A percentile compares a stretch with the other conserved stretches of the same genome.
Conservation (phyloP, 2,888 invertebrate species). For the Torymus texanus region DNA sequence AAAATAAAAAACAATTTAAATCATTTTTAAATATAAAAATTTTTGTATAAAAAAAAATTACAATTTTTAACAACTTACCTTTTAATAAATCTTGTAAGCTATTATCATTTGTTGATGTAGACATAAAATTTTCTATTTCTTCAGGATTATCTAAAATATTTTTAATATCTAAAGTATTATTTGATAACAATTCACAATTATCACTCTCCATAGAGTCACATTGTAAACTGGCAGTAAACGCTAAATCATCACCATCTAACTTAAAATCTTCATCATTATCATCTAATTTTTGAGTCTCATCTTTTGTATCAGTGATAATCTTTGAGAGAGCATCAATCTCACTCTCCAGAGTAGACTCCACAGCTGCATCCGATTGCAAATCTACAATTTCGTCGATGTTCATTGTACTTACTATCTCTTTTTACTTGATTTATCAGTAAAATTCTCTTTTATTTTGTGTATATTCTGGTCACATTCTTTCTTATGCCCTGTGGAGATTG, state of each 20-base stretch:
- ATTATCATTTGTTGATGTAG: conserved; percentile 11
- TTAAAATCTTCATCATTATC: conserved; percentile 55
- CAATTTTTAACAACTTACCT: conserved; percentile 16
- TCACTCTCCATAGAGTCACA: conserved; percentile 35
- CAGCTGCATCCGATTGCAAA: conserved; percentile 57
- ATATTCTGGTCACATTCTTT: conserved; percentile 17
- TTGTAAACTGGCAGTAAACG: conserved; percentile 32
- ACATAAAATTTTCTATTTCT: conserved; percentile 35
- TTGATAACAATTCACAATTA: conserved; percentile 50
- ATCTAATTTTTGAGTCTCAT: conserved; percentile 51
- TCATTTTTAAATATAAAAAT: conserved; percentile 1
- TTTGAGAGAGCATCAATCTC: conserved; percentile 71
- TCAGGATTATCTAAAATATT: conserved; percentile 53
- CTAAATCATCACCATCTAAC: conserved; percentile 45
- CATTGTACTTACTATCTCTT: conserved; percentile 61
- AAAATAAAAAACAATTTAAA: conserved; percentile 18
- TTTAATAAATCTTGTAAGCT: conserved; percentile 8
- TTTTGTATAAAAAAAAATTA: background rate
- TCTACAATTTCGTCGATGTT: conserved; percentile 63
- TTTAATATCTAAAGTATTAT: conserved; percentile 58
- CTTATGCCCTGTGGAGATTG: conserved; percentile 3
- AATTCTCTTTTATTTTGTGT: background rate
- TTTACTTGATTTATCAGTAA: background rate
- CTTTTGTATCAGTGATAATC: conserved; percentile 69
- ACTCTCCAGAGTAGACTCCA: conserved; percentile 70